Percentiles rank a stretch among this genome's conserved stretches.
phyloP scores from a whole-genome alignment of 1,140 invertebrate species.

The Lasioglossum albipes region DNA sequence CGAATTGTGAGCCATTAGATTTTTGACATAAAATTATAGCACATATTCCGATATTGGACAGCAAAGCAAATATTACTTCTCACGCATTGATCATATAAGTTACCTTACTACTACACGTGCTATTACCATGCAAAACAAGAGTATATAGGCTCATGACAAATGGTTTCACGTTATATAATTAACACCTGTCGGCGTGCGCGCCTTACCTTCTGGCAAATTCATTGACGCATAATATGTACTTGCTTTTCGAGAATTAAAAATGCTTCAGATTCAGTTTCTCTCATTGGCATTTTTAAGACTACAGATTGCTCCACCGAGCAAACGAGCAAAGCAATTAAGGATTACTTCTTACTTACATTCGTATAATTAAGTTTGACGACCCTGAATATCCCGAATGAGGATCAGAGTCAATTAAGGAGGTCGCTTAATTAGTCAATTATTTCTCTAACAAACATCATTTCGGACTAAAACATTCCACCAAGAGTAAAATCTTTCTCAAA shows the following conservation, averaged over 20 bases:
- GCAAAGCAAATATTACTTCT: neutral
- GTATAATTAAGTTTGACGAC: neutral
- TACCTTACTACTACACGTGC: neutral
- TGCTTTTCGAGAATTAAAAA: neutral
- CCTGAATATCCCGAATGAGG: neutral
- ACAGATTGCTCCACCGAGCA: neutral
- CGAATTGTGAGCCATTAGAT: no score
- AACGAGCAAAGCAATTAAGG: neutral
- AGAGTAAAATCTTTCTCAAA: neutral
- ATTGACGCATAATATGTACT: neutral
- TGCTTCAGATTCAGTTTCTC: neutral
- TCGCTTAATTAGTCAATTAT: neutral
- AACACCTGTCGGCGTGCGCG: neutral
- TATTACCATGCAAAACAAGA: neutral
- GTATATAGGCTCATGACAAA: neutral
- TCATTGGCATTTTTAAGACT: neutral
- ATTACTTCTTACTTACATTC: conserved; percentile 3
- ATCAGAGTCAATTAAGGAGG: neutral
- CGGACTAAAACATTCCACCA: neutral
- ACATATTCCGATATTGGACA: neutral
- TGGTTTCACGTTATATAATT: conserved; percentile 21
- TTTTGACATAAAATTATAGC: no score
- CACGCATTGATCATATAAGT: neutral
- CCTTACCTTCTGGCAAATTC: neutral
- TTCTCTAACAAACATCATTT: neutral